phyloP scores from a whole-genome alignment of 2,797 vertebrate genomes.

The Selene dorsalis region DNA sequence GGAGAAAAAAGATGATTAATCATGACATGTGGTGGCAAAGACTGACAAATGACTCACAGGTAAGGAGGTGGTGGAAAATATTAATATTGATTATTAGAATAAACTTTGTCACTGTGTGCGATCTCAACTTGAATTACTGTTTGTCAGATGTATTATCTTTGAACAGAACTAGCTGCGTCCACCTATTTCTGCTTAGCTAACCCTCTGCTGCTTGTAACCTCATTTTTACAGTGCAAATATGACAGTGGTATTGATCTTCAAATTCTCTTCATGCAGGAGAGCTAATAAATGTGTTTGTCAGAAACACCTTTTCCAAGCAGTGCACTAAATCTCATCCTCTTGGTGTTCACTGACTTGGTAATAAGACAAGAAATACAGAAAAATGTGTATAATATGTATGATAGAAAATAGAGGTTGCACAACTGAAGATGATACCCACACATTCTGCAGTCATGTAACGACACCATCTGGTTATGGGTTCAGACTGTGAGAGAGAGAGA shows the following conservation, averaged over 20 bases:
- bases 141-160: too few species aligned
- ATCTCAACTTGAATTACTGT: neutral
- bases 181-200: too few species aligned
- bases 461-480: constrained; percentile 79
- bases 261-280: constrained; percentile 1
- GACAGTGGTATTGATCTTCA: neutral
- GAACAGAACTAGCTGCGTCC: too few species aligned
- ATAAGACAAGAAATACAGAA: constrained; percentile 21
- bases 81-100: constrained; percentile 7
- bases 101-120: constrained; percentile 1
- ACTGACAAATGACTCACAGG: constrained; percentile 36
- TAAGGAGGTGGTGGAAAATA: constrained; percentile 32
- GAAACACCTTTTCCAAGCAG: neutral
- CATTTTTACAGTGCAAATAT: neutral
- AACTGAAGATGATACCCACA: constrained; percentile 64
- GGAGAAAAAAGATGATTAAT: constrained; percentile 12
- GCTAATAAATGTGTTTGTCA: neutral
- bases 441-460: constrained; percentile 73
- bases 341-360: constrained; percentile 15
- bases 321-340: constrained; percentile 16
- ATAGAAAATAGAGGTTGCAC: constrained; percentile 46
- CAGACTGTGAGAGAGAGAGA: constrained; percentile 32
- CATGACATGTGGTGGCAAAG: constrained; percentile 26
- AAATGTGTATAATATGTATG: constrained; percentile 50
- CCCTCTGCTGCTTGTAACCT: neutral